These are phyloP conservation scores for Oreochromis spilurus DNA, from an alignment of 2,113 vertebrate genomes.

Conservation along the genomic window DNA sequence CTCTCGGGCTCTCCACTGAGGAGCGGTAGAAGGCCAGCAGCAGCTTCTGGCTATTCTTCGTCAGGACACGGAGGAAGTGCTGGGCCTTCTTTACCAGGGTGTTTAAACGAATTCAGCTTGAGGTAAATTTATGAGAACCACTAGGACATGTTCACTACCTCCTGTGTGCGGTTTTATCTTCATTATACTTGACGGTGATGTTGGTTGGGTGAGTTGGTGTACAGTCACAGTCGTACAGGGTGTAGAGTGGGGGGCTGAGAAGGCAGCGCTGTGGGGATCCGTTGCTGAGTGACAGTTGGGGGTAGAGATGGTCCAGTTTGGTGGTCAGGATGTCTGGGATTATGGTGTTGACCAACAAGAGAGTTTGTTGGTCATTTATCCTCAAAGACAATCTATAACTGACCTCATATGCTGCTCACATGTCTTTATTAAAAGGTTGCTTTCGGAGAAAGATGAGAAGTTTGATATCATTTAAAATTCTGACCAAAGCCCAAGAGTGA, in stretches of 20 bases:
- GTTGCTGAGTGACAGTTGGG: background rate
- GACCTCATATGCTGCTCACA: background rate
- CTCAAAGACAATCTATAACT: background rate
- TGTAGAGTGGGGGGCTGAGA: accelerated
- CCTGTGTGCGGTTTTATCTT: accelerated
- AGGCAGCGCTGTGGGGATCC: background rate
- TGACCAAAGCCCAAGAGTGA: accelerated
- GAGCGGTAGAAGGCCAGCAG: background rate
- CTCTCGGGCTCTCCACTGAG: background rate
- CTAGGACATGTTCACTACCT: background rate
- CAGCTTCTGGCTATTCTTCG: background rate
- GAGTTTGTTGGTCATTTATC: background rate
- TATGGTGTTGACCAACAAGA: background rate
- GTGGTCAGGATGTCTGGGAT: background rate
- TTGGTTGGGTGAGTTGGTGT: background rate
- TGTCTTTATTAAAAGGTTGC: background rate
- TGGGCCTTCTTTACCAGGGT: background rate
- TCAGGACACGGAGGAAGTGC: background rate
- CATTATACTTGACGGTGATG: background rate
- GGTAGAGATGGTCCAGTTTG: background rate
- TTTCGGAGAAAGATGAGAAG: accelerated
- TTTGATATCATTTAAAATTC: background rate
- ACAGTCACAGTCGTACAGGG: background rate
- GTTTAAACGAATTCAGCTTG: background rate
- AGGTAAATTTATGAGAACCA: background rate